Evolutionary conservation across 2,888 invertebrate species (phyloP).

Genomic region (Lasioglossum oenotherae): DNA sequence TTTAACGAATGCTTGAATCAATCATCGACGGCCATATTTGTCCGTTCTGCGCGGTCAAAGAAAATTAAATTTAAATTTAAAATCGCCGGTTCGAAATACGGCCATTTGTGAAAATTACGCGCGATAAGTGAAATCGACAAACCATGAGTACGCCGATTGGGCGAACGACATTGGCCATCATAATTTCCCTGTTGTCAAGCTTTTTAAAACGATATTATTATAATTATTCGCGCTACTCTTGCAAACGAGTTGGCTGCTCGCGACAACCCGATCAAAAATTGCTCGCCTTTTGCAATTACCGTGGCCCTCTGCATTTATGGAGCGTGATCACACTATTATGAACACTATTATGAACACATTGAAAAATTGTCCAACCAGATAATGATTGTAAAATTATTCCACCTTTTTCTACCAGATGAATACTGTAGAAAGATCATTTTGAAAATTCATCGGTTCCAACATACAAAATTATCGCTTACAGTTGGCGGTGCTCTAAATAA

Average conservation of each 20-base stretch:
- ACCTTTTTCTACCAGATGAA: not conserved
- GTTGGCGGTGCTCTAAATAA: not conserved
- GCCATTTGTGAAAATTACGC: not conserved
- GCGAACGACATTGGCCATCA: not conserved
- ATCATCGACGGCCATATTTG: constrained; percentile 38
- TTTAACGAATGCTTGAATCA: constrained; percentile 33
- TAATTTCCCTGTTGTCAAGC: not conserved
- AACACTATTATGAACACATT: not conserved
- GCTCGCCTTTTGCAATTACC: not conserved
- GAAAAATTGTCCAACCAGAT: not conserved
- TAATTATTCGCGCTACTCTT: not conserved
- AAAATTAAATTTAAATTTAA: constrained; percentile 12
- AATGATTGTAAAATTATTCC: not conserved
- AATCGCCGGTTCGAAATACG: not conserved
- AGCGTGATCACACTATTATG: not conserved
- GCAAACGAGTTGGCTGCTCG: not conserved
- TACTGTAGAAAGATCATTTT: not conserved
- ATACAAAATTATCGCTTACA: not conserved
- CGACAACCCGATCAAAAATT: not conserved
- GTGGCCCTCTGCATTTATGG: not conserved
- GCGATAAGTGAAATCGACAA: not conserved
- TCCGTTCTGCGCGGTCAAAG: not conserved
- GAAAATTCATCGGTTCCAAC: not conserved
- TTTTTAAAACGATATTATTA: not conserved
- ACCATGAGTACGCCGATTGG: not conserved